These are phyloP conservation scores for Hipparchia semele DNA, from an alignment of 2,888 invertebrate genomes.

Conservation along the genomic window DNA sequence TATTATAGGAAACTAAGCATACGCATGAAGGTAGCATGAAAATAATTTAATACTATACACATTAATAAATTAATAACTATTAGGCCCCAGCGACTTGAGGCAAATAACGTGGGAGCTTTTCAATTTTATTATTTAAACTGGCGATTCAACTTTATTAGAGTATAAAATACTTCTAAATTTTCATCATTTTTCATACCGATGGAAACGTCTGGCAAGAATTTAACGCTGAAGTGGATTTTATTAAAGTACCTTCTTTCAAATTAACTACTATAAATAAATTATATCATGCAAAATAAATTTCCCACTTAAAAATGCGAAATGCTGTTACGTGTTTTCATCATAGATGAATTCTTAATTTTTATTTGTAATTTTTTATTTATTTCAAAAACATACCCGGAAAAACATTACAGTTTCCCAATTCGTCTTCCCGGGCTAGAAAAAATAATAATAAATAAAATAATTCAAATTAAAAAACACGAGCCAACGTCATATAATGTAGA, in stretches of 20 bases:
- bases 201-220: slow-evolving; percentile 1
- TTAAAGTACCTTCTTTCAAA: background rate
- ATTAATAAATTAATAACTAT: slow-evolving; percentile 19
- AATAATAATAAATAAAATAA: no score
- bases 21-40: background rate
- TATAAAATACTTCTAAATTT: slow-evolving; percentile 18
- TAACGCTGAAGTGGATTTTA: slow-evolving; percentile 8
- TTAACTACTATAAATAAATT: background rate
- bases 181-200: slow-evolving; percentile 7
- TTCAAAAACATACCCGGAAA: no score
- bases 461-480: no score
- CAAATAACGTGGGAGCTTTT: slow-evolving; percentile 20
- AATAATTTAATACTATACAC: slow-evolving; percentile 18
- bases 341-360: no score
- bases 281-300: no score
- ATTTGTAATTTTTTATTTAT: no score
- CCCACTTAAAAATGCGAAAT: no score
- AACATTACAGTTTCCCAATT: no score
- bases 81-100: slow-evolving; percentile 2
- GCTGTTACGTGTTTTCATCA: no score
- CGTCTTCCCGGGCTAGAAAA: no score
- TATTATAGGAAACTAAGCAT: background rate
- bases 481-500: no score
- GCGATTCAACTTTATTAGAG: slow-evolving; percentile 33
- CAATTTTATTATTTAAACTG: slow-evolving; percentile 11